Percentiles rank a stretch among this genome's conserved stretches.
Evolutionary conservation across 2,797 vertebrate species (phyloP).

Genomic region (Chelon auratus): DNA sequence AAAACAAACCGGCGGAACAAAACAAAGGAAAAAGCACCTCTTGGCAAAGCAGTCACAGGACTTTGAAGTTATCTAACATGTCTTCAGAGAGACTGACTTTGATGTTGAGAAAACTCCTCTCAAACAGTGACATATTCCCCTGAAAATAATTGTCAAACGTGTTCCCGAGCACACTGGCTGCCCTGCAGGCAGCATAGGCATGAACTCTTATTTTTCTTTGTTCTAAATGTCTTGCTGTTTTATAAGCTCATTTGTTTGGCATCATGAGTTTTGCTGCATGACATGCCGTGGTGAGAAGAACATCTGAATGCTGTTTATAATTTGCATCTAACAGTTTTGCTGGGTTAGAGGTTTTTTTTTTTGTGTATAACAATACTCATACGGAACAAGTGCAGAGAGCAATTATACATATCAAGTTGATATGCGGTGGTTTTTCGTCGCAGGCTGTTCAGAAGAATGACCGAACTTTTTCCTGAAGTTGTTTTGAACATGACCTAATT

Average conservation of each 20-base stretch:
- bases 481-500: no score
- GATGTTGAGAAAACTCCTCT: slow-evolving; percentile 77
- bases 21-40: slow-evolving; percentile 76
- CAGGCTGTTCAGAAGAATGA: no score
- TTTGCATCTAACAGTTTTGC: not conserved
- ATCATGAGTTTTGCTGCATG: slow-evolving; percentile 37
- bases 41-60: slow-evolving; percentile 74
- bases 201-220: slow-evolving; percentile 62
- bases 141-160: slow-evolving; percentile 78
- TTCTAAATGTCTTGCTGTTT: slow-evolving; percentile 39
- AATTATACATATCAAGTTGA: no score
- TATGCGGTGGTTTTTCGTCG: no score
- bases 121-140: slow-evolving; percentile 74
- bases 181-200: slow-evolving; percentile 63
- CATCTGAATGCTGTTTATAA: not conserved
- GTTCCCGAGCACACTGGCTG: slow-evolving; percentile 61
- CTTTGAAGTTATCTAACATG: slow-evolving; percentile 83
- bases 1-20: slow-evolving; percentile 72
- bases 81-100: slow-evolving; percentile 81
- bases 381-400: not conserved
- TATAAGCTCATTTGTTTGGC: slow-evolving; percentile 43
- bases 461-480: no score
- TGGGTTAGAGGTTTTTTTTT: not conserved
- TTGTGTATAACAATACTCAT: not conserved
- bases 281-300: slow-evolving; percentile 15